Evolutionary conservation across 2,113 vertebrate species (phyloP).

Genomic region (Junco hyemalis): DNA sequence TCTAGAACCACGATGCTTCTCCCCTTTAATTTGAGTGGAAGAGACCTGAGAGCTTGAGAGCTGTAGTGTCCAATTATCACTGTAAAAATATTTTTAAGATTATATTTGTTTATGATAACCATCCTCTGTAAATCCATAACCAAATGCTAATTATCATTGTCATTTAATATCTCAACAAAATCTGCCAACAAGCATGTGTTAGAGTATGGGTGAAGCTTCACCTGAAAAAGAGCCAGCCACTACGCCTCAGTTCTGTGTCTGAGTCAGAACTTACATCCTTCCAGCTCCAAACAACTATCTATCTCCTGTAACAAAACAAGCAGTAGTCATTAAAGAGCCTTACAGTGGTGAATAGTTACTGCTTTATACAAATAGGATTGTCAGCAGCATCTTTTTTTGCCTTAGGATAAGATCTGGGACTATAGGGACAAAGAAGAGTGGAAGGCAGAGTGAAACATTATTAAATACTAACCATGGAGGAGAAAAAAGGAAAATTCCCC

Average conservation of each 20-base stretch:
- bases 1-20: background rate
- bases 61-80: background rate
- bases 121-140: background rate
- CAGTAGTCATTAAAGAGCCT: background rate
- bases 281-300: background rate
- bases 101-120: background rate
- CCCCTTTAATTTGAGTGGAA: background rate
- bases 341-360: background rate
- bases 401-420: background rate
- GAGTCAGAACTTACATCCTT: background rate
- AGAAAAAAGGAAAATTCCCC: background rate
- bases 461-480: background rate
- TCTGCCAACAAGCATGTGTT: background rate
- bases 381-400: background rate
- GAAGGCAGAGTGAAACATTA: background rate
- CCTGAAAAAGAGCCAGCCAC: background rate
- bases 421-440: fast-evolving
- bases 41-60: background rate
- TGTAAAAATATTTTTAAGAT: background rate
- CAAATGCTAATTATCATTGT: background rate
- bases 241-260: background rate
- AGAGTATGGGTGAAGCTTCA: background rate
- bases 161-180: background rate
- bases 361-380: background rate
- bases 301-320: background rate